Evolutionary conservation across 2,797 vertebrate species (phyloP).

Genomic region (Phrynocephalus forsythii): DNA sequence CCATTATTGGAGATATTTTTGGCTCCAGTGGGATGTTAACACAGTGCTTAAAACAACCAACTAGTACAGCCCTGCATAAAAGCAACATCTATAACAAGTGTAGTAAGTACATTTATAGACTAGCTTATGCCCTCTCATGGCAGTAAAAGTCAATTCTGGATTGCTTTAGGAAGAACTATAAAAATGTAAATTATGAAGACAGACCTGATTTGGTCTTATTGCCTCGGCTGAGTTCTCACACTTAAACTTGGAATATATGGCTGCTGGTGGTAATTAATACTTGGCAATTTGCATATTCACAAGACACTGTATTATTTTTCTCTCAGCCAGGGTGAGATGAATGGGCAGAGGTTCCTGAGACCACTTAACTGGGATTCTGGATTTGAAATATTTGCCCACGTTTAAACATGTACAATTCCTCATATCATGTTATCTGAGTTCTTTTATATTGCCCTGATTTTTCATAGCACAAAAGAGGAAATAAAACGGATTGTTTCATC

Average conservation of each 20-base stretch:
- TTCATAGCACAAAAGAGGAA: background rate
- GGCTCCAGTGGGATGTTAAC: constrained; percentile 2
- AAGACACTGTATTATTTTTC: constrained; percentile 53
- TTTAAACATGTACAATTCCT: constrained; percentile 57
- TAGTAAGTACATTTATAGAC: constrained; percentile 51
- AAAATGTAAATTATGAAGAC: constrained; percentile 76
- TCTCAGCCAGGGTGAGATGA: constrained; percentile 65
- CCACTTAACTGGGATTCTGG: constrained; percentile 57
- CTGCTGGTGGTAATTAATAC: constrained; percentile 74
- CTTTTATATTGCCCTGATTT: constrained; percentile 15
- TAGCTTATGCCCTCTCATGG: constrained; percentile 65
- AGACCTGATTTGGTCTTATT: constrained; percentile 75
- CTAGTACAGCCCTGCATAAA: constrained; percentile 45
- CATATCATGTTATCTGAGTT: constrained; percentile 26
- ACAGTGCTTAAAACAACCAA: constrained; percentile 23
- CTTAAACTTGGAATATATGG: constrained; percentile 75
- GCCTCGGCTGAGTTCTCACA: constrained; percentile 70
- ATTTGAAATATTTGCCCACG: constrained; percentile 60
- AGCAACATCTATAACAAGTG: constrained; percentile 36
- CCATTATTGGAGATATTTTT: too few species aligned
- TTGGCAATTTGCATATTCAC: constrained; percentile 74
- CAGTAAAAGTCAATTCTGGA: constrained; percentile 67
- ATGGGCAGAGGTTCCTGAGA: constrained; percentile 56
- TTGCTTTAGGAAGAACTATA: constrained; percentile 75
- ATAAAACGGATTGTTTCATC: constrained; percentile 11